These are phyloP conservation scores for Camelus dromedarius DNA, from an alignment of 2,113 vertebrate genomes.

Conservation along the genomic window DNA sequence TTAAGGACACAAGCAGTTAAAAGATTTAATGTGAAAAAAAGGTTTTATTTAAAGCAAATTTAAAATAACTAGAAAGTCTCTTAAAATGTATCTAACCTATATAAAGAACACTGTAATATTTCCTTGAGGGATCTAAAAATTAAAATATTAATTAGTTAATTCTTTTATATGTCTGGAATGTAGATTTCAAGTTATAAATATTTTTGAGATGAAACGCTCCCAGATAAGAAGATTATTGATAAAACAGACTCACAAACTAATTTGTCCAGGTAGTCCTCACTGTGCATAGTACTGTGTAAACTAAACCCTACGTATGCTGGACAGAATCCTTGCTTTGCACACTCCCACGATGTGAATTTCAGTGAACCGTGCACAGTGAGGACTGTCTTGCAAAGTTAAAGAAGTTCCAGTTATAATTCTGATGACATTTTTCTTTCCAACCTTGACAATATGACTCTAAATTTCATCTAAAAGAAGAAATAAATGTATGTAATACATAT, in stretches of 20 bases:
- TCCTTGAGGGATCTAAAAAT: not conserved
- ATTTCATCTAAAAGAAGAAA: not conserved
- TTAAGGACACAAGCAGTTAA: not conserved
- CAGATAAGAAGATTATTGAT: not conserved
- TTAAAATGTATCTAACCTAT: not conserved
- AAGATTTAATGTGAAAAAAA: not conserved
- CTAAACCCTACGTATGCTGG: accelerated
- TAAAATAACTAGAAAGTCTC: not conserved
- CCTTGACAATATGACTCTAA: not conserved
- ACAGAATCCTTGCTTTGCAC: not conserved
- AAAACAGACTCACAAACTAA: not conserved
- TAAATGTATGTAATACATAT: not conserved
- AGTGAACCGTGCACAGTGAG: not conserved
- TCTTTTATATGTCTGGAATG: not conserved
- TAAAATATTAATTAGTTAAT: not conserved
- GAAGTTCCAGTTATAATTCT: not conserved
- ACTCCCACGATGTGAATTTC: not conserved
- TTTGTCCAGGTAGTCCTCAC: not conserved
- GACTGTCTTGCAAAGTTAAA: not conserved
- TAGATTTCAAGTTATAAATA: not conserved
- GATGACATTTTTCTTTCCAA: not conserved
- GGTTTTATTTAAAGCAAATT: slow-evolving; percentile 53
- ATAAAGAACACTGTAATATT: not conserved
- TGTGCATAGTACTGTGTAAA: not conserved
- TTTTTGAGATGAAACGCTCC: not conserved